Conservation (phyloP, 2,113 vertebrate genomes). For the Telmatochromis sp. region DNA sequence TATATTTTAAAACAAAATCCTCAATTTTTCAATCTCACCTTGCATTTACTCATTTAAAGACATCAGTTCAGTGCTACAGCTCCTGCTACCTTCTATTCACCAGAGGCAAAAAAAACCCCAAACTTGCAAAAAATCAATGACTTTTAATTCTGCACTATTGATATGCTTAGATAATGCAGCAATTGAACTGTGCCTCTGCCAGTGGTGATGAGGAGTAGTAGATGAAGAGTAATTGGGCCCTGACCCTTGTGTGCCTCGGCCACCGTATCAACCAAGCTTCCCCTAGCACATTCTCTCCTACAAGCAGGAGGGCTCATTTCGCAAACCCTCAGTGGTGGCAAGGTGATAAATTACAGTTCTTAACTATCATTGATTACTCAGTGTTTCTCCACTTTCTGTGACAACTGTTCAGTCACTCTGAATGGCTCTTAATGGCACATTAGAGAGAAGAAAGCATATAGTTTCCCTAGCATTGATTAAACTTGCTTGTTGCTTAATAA, state of each 20-base stretch:
- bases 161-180: conserved; percentile 70
- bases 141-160: conserved; percentile 71
- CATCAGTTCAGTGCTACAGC: background rate
- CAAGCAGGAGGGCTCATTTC: conserved; percentile 67
- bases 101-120: rapidly evolving
- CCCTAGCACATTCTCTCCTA: conserved; percentile 38
- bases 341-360: conserved; percentile 98
- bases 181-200: conserved; percentile 67
- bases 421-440: conserved; percentile 88
- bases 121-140: conserved; percentile 63
- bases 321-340: conserved; percentile 85
- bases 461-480: conserved; percentile 70
- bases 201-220: conserved; percentile 65
- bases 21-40: background rate
- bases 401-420: conserved; percentile 91
- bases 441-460: conserved; percentile 75
- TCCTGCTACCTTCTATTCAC: conserved; percentile 29
- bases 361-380: conserved; percentile 95
- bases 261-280: conserved; percentile 45
- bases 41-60: conserved; percentile 7
- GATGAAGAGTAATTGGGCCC: conserved; percentile 76
- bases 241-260: conserved; percentile 58
- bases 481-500: conserved; percentile 77
- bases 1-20: background rate
- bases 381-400: conserved; percentile 84